Evolutionary conservation across 2,888 invertebrate genomes (phyloP).

Genomic region (Gastrophysa polygoni): DNA sequence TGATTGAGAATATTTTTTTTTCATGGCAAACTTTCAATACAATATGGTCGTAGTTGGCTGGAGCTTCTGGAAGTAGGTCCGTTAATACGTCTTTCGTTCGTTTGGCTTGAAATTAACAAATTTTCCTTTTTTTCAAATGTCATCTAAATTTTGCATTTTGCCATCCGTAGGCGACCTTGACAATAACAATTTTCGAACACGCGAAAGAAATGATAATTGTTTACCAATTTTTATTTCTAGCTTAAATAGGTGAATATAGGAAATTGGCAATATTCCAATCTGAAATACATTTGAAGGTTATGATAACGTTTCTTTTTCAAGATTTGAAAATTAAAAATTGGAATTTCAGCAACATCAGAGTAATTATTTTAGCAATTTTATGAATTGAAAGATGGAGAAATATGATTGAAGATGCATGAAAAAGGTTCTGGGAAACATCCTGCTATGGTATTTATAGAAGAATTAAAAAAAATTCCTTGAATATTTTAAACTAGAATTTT

Average conservation of each 20-base stretch:
- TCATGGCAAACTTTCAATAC: background rate
- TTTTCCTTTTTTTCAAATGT: background rate
- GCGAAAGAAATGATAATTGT: conserved; percentile 4
- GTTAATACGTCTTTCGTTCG: no score
- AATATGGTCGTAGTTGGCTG: conserved; percentile 3
- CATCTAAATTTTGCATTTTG: background rate
- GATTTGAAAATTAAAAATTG: no score
- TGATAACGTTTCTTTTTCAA: no score
- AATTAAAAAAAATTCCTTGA: no score
- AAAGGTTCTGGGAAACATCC: no score
- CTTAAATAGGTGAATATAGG: no score
- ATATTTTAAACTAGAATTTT: background rate
- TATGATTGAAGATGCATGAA: no score
- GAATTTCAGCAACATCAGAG: no score
- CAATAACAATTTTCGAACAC: background rate
- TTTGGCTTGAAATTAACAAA: no score
- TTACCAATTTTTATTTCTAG: background rate
- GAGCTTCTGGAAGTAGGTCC: background rate
- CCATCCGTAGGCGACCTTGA: background rate
- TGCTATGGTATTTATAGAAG: no score
- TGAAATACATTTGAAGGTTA: background rate
- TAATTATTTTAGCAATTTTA: no score
- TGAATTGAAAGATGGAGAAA: no score
- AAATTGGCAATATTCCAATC: background rate
- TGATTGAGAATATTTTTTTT: background rate